Evolutionary conservation across 2,113 vertebrate species (phyloP).

Genomic region (Chascanopsetta lugubris): DNA sequence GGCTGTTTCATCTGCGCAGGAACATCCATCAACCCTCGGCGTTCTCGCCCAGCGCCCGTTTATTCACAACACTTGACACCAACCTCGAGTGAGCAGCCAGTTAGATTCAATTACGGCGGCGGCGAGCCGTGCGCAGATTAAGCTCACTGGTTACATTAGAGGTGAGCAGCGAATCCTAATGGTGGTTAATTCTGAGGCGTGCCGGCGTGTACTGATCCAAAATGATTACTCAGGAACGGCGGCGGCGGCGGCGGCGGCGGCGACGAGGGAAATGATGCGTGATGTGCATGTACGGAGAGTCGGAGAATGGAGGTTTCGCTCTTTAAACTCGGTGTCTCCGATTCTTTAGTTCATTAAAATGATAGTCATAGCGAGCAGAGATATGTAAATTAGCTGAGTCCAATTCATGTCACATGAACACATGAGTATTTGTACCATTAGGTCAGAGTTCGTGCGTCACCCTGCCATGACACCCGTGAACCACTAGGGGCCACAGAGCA

Average conservation of each 20-base stretch:
- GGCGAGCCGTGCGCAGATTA: constrained; percentile 16
- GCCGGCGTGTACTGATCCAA: constrained; percentile 15
- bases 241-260: not conserved
- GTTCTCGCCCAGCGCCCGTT: constrained; percentile 40
- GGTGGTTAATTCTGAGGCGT: constrained; percentile 24
- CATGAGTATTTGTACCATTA: no score
- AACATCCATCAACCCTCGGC: constrained; percentile 55
- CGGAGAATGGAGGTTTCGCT: no score
- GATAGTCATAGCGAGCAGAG: no score
- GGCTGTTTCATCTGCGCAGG: constrained; percentile 35
- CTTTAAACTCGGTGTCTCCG: no score
- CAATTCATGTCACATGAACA: no score
- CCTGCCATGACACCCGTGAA: no score
- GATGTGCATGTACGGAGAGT: not conserved
- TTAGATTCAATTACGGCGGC: constrained; percentile 57
- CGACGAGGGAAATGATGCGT: constrained; percentile 13
- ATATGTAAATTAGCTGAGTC: no score
- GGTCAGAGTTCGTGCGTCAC: no score
- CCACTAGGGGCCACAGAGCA: no score
- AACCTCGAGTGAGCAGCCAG: constrained; percentile 33
- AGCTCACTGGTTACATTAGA: constrained; percentile 19
- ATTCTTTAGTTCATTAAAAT: no score
- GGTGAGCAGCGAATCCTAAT: constrained; percentile 24
- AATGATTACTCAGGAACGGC: constrained; percentile 16
- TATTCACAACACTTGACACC: constrained; percentile 58